A percentile compares a stretch with the other conserved stretches of the same genome.
Evolutionary conservation across 37 sponge, comb jelly and placozoan genomes (phyloP).

Genomic region (Hexactinellida sp.): DNA sequence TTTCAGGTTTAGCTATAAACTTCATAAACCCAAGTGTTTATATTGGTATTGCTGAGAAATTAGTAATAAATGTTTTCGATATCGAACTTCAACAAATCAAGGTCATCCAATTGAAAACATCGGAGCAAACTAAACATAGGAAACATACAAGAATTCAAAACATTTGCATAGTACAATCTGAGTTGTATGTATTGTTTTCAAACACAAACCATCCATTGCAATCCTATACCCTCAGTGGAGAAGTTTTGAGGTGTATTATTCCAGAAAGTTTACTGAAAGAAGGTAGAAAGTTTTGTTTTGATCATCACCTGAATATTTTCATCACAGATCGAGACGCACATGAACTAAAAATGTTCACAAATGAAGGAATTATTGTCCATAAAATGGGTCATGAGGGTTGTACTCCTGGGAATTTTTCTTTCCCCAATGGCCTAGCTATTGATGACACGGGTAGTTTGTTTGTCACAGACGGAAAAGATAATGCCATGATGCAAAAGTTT

Average conservation of each 20-base stretch:
- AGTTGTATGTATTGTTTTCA: not conserved
- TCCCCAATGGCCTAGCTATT: not conserved
- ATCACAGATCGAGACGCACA: not conserved
- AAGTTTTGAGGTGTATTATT: not conserved
- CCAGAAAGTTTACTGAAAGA: not conserved
- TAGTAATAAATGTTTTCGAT: not conserved
- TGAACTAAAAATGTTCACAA: not conserved
- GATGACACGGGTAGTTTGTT: not conserved
- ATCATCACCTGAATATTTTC: not conserved
- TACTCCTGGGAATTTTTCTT: not conserved
- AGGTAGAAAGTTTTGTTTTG: not conserved
- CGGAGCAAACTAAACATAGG: not conserved
- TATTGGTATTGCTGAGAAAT: not conserved
- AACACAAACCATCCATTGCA: conserved; percentile 5
- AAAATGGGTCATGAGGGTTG: not conserved
- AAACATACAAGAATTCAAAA: not conserved
- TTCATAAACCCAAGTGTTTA: not conserved
- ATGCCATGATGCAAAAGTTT: not conserved
- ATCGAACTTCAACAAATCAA: not conserved
- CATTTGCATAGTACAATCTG: not conserved
- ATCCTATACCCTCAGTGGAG: not conserved
- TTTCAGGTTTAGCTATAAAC: not conserved
- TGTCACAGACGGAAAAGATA: not conserved
- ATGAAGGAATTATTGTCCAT: not conserved
- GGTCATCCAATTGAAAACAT: not conserved